Evolutionary conservation across 1,140 invertebrate species (phyloP), one percentile per base, ranked within the genome.

Genomic region (Papilio glaucus): DNA sequence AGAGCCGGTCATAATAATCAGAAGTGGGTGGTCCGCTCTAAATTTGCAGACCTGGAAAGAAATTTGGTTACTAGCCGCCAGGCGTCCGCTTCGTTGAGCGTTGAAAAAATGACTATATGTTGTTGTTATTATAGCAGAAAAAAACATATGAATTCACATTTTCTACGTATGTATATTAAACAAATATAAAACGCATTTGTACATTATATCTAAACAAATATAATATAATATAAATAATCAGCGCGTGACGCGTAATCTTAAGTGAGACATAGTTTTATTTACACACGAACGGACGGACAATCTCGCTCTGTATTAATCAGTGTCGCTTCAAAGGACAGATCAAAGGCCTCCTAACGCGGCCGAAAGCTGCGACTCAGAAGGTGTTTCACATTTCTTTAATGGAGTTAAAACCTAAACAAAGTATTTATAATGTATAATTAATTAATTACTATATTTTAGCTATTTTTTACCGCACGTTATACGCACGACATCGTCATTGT

Each of bases 251-350:
- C n/a, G 61, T n/a, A 18, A 15, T 62, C n/a, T 37, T 38, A 38
- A 65, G 37, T 39, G 62, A 41, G 33, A 39, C 49, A 24, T 37
- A 24, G 62, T 65, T 65, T 65, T 65, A 65, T 65, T 62, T 65
- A 65, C 37, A 38, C 15, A 24, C 62, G 12, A 39, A 65, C 57
- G 18, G 21, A 33, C 33, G 62, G 18, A 37, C 62, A 65, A 65
- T 65, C 62, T 65, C 10, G 21, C 8, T 63, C 8, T 65, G 37
- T 41, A 65, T 65, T 65, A 65, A 65, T 65, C 62, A 65, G 62
- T 39, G 62, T 65, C 62, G 62, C 62, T 24, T 65, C 62, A 65
- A 65, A 65, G 62, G 29, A 21, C 29, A 65, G 62, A 65, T 65
- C 62, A 65, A 65, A 65, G 62, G 29, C 13, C 15, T 10, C 6